Base-by-base conservation (phyloP, 2,888 invertebrate species). In the Kuschelorhynchus macadamiae region DNA sequence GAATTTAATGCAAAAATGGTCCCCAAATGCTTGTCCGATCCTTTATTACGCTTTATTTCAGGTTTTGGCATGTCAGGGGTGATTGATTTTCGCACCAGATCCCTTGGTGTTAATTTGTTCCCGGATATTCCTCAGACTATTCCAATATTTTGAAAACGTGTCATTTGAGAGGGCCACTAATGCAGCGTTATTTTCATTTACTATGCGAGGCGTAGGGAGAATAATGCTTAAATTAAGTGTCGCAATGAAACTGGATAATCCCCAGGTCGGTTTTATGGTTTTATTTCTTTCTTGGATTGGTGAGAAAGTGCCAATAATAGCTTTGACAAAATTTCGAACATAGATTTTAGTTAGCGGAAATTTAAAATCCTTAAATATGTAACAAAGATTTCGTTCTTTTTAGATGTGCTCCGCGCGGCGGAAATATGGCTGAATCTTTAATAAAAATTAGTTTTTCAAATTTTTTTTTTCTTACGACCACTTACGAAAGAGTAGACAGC, bases 81-180 rank as follows among this genome's bases (percentile, higher is more conserved):
- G 67, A 67, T 67, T 56, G 62, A 67, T 67, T 67, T 67, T 56
- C 56, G 41, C 49, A 52, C 47, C 52, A 46, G 42, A 67, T 60
- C 49, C 56, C 67, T 47, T 30, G 50, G 56, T 62, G 62, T 55
- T 67, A 67, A 67, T 67, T 67, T 61, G 32, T 56, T 44, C 50
- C 30, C 46, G 25, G 39, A 60, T 66, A 66, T 60, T 39, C 59
- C 55, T 41, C 16, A 67, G 44, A 61, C 56, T 62, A 62, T 67
- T 56, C 44, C 44, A 33, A 42, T 50, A 62, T 62, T 56, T 49
- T 53, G 55, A 59, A 66, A 60, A 66, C 50, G 49, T 56, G 55
- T 62, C 64, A 64, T 64, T 57, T 56, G 57, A 64, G 50, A 36
- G 41, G 42, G 20, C 46, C 42, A 25, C 55, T 63, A 63, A 63